These are phyloP conservation scores for Pararge aegeria DNA, from an alignment of 1,140 invertebrate genomes.

Conservation along the genomic window DNA sequence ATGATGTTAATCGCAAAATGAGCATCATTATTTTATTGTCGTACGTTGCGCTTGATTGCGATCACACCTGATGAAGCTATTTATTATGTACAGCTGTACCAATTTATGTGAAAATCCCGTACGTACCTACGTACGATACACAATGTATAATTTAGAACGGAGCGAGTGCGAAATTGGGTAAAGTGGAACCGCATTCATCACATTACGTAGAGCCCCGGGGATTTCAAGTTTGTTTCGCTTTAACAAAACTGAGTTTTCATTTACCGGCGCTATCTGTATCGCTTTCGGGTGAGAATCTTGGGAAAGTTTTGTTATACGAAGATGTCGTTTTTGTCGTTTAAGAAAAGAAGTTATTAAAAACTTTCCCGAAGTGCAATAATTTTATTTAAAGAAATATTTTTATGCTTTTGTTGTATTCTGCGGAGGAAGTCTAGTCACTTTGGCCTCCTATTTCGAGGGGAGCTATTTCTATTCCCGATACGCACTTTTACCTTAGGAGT, in stretches of 20 bases:
- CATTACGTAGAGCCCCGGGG: constrained; percentile 39
- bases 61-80: not conserved
- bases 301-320: not conserved
- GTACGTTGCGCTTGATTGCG: too few species aligned
- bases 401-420: too few species aligned
- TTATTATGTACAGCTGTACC: not conserved
- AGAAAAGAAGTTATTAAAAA: not conserved
- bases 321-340: not conserved
- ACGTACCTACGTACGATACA: not conserved
- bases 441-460: too few species aligned
- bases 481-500: too few species aligned
- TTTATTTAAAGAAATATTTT: not conserved
- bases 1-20: too few species aligned
- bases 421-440: too few species aligned
- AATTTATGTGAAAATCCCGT: not conserved
- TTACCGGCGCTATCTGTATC: constrained; percentile 20
- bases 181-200: constrained; percentile 37
- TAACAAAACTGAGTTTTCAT: constrained; percentile 43
- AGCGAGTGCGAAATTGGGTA: constrained; percentile 22
- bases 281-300: not conserved
- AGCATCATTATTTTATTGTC: too few species aligned
- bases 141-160: constrained; percentile 15
- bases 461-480: too few species aligned
- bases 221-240: constrained; percentile 36
- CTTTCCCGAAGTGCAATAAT: not conserved